phyloP scores from a whole-genome alignment of 2,113 vertebrate genomes.

The Pomatorhinus ruficollis region DNA sequence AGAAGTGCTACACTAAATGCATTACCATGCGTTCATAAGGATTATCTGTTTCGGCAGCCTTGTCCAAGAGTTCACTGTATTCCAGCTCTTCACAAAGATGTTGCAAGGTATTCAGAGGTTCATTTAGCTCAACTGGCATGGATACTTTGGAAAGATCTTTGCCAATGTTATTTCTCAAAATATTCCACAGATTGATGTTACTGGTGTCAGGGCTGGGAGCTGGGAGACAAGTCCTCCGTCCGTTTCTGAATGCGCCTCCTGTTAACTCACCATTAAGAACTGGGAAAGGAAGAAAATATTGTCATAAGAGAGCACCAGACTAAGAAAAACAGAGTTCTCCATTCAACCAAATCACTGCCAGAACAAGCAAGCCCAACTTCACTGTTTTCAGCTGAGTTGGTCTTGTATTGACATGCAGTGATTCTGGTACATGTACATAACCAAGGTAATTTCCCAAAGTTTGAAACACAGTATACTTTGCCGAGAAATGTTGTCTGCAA shows the following conservation, averaged over 20 bases:
- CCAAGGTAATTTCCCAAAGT: neutral
- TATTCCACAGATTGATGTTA: slow-evolving; percentile 99
- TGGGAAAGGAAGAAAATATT: slow-evolving; percentile 51
- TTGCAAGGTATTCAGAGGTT: slow-evolving; percentile 97
- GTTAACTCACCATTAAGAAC: slow-evolving; percentile 95
- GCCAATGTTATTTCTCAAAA: slow-evolving; percentile 98
- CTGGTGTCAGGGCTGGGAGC: slow-evolving; percentile 93
- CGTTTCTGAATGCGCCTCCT: slow-evolving; percentile 91
- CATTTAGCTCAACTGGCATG: slow-evolving; percentile 98
- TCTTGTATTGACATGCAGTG: neutral
- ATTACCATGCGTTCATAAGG: slow-evolving; percentile 96
- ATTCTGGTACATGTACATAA: neutral
- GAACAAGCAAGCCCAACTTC: slow-evolving; percentile 16
- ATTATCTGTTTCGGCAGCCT: slow-evolving; percentile 91
- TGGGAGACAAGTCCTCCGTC: slow-evolving; percentile 90
- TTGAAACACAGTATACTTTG: slow-evolving; percentile 85
- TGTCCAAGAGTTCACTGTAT: slow-evolving; percentile 97
- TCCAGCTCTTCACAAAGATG: slow-evolving; percentile 98
- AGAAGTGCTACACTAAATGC: neutral
- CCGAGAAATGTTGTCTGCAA: slow-evolving; percentile 94
- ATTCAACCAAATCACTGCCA: neutral
- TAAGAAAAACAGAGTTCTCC: neutral
- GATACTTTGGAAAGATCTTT: slow-evolving; percentile 99
- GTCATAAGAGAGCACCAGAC: neutral
- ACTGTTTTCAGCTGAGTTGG: neutral